A percentile compares a stretch with the other conserved stretches of the same genome.
Evolutionary conservation across 2,888 invertebrate genomes (phyloP).

Genomic region (Plutella xylostella): DNA sequence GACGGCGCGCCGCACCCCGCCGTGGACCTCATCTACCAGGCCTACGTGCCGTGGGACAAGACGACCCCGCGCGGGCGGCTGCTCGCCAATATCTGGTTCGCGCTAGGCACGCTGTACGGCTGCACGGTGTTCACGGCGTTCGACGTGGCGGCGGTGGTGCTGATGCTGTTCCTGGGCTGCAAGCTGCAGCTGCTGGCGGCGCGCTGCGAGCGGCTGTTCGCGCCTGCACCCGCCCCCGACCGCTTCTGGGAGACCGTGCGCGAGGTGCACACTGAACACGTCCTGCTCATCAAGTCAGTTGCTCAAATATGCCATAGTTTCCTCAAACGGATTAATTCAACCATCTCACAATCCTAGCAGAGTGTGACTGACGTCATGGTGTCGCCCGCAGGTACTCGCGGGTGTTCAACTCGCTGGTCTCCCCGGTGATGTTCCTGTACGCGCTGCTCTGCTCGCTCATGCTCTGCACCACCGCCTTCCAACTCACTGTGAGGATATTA

Average conservation of each 20-base stretch:
- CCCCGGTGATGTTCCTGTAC: constrained; percentile 56
- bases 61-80: constrained; percentile 41
- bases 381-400: constrained; percentile 38
- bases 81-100: constrained; percentile 42
- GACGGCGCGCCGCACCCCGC: not conserved
- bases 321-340: not conserved
- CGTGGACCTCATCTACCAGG: constrained; percentile 52
- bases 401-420: constrained; percentile 45
- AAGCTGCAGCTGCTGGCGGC: constrained; percentile 43
- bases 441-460: constrained; percentile 46
- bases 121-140: constrained; percentile 38
- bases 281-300: not conserved
- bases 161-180: constrained; percentile 50
- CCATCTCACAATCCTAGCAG: not conserved
- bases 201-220: constrained; percentile 41
- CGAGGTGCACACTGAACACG: not conserved
- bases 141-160: constrained; percentile 37
- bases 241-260: constrained; percentile 19
- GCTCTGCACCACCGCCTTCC: constrained; percentile 51
- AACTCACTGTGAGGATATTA: constrained; percentile 32
- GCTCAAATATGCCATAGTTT: not conserved
- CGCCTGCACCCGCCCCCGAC: too few species aligned
- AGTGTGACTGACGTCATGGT: not conserved
- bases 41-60: constrained; percentile 53
- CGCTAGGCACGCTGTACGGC: constrained; percentile 33